Base-by-base conservation (phyloP, 2,113 vertebrate genomes). In the Syngnathus scovelli region DNA sequence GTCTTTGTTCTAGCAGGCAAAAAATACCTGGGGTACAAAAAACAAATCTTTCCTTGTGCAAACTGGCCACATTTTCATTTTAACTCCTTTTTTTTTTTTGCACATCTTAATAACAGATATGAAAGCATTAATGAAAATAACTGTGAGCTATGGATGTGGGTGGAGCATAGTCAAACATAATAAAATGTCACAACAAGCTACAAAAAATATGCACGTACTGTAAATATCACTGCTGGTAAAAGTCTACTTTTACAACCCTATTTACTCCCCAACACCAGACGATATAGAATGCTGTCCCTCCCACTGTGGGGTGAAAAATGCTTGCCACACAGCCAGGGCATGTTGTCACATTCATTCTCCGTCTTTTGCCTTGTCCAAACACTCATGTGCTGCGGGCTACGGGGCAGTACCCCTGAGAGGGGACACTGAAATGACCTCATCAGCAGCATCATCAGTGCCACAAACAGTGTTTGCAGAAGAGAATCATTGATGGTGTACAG, bases 331-430 rank as follows among this genome's bases (percentile, higher is more conserved):
- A 81, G 79, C 83, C 77, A 73, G 23, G 77, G 70, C 46, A 7
- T 66, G 74, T 77, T 82, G 80, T 85, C 78, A 85, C 73, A 81
- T 81, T 71, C 55, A 84, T 74, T 84, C 76, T 76, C 76, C 69
- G 73, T 83, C 75, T 81, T 78, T 74, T 78, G 68, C 64, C 70
- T 80, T 78, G 81, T 85, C 78, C 69, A 82, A 75, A 85, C 73
- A 81, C 74, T 81, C 63, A 77, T 69, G 54, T 66, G 49, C 49
- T 52, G 49, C n/a, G 27, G 55, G 74, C 77, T 83, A 38, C 39
- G 63, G 27, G 75, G 72, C 81, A 74, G 71, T 66, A 75, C 66
- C 70, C 80, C 68, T 37, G 52, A 67, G 80, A 76, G 76, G 69
- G 66, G 64, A 80, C 72, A 70, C 60, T 80, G 66, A 64, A 82